Conservation (phyloP, 2,888 invertebrate genomes). For the Oasisia sp. region DNA sequence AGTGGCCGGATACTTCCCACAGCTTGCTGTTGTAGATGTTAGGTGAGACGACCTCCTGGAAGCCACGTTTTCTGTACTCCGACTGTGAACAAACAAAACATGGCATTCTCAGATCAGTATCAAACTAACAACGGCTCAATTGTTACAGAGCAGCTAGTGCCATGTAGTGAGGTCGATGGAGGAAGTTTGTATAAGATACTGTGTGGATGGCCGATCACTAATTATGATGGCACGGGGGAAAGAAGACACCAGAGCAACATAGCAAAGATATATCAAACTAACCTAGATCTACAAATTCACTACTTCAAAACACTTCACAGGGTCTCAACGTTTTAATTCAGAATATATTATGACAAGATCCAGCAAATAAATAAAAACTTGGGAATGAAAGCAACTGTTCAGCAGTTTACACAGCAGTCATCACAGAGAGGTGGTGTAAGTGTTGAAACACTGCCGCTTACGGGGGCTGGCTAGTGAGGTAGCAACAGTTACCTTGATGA, state of each 20-base stretch:
- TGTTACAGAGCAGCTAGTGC: not conserved
- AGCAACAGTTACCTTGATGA: constrained; percentile 72
- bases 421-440: not conserved
- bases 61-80: constrained; percentile 91
- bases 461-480: not conserved
- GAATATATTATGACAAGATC: not conserved
- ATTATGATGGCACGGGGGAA: not conserved
- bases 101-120: not conserved
- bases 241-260: too few relatives aligned
- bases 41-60: constrained; percentile 89
- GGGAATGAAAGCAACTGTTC: not conserved
- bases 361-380: not conserved
- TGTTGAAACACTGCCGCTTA: not conserved
- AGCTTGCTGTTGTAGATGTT: constrained; percentile 95
- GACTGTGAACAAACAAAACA: constrained; percentile 56
- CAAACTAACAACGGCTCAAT: not conserved
- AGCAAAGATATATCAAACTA: not conserved
- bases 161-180: not conserved
- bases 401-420: not conserved
- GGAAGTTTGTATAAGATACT: not conserved
- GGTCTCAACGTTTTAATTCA: not conserved
- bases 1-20: constrained; percentile 98
- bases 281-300: not conserved
- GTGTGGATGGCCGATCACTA: not conserved
- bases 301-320: not conserved